These are phyloP conservation scores for Dolichoris vasculosae DNA, from an alignment of 1,140 invertebrate species.

Conservation along the genomic window DNA sequence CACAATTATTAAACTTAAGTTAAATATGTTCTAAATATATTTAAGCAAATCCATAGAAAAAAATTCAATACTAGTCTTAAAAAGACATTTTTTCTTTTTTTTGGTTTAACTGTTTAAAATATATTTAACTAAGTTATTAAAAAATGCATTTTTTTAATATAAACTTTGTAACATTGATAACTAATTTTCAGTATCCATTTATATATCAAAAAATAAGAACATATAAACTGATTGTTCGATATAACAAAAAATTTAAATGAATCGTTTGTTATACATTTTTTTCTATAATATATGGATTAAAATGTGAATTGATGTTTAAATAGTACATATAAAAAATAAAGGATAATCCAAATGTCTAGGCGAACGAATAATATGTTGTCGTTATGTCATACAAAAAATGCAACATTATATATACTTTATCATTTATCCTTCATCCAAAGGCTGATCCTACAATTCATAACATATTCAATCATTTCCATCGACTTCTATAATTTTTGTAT, in stretches of 20 bases:
- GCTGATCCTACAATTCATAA: conserved; percentile 15
- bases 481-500: conserved; percentile 27
- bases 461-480: not conserved
- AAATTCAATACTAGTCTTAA: not conserved
- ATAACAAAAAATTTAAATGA: not conserved
- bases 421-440: conserved; percentile 19
- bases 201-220: not conserved
- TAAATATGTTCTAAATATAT: conserved; percentile 6
- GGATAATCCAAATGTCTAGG: not conserved
- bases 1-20: not conserved
- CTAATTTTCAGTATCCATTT: conserved; percentile 17
- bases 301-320: not conserved
- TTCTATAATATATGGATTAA: not conserved
- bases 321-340: conserved; percentile 10
- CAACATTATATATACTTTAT: conserved; percentile 31
- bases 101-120: conserved; percentile 11
- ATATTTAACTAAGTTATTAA: not conserved
- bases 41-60: not conserved
- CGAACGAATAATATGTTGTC: conserved; percentile 8
- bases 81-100: conserved; percentile 1
- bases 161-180: not conserved
- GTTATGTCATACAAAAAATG: not conserved
- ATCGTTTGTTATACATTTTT: conserved; percentile 20
- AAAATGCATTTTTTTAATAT: conserved; percentile 4
- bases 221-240: conserved; percentile 28